Evolutionary conservation across 2,113 vertebrate genomes (phyloP), one percentile per base, ranked within the genome.

Genomic region (Misgurnus mizolepis): DNA sequence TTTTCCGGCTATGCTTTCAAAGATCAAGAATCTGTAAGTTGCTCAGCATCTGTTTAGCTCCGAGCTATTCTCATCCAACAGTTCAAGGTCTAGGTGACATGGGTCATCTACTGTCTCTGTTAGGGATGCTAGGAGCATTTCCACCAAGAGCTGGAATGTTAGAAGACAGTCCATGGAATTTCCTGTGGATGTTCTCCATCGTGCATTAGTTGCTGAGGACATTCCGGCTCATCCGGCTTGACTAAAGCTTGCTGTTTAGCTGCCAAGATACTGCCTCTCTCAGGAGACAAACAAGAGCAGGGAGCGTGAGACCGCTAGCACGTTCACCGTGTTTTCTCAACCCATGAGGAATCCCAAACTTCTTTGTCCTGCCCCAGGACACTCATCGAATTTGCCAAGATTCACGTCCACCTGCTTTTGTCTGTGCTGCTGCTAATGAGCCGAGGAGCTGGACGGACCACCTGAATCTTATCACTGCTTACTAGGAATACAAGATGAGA

Each of bases 261-360:
- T 69, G 40, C 60, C 75, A 74, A 60, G 41, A 45, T 4, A 0
- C 43, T 50, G 40, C 47, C 61, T 80, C 22, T 64, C 50, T 68
- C 18, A 14, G 9, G 49, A 64, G 22, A 76, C 27, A 47, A 58
- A 77, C n/a, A 74, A 47, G 43, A 61, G 27, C 45, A 14, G 56
- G 4, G 75, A 62, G 80, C 76, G 70, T 85, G 83, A 79, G 88
- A 83, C 74, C 71, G 86, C 71, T 69, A 80, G 87, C 88, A 90
- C 81, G 83, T 89, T 39, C 5, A 5, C 40, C 65, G 18, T 34
- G 10, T 70, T 61, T 66, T 71, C 27, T 27, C 4, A n/a, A 7
- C 67, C 66, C 72, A 34, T 68, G 67, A 78, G 62, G 62, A 78
- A 78, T 78, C 64, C 40, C 34, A 58, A 39, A 61, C 69, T 17